Evolutionary conservation across 1,140 invertebrate species (phyloP).

Genomic region (Drosophila cardini): DNA sequence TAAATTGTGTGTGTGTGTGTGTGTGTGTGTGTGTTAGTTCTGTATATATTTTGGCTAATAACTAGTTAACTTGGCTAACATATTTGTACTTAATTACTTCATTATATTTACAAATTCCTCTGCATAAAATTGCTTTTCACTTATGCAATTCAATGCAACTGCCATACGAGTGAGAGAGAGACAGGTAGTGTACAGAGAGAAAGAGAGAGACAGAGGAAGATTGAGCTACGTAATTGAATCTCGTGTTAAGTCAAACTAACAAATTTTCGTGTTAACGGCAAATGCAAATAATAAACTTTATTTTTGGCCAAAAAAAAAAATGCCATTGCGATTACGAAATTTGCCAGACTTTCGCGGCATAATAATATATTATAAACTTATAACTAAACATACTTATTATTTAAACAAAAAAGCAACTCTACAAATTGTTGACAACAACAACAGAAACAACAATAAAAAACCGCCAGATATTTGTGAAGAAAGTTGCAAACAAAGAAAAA

Average conservation of each 20-base stretch:
- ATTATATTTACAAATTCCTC: constrained; percentile 48
- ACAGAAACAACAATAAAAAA: constrained; percentile 16
- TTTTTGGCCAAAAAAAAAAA: constrained; percentile 8
- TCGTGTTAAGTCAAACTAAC: constrained; percentile 39
- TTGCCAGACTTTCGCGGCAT: constrained; percentile 12
- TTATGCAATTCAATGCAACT: constrained; percentile 44
- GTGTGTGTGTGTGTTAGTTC: constrained; percentile 14
- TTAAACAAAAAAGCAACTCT: constrained; percentile 45
- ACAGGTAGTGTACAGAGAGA: background rate
- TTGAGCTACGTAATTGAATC: constrained; percentile 45
- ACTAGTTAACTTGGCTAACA: constrained; percentile 27
- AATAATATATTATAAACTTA: constrained; percentile 33
- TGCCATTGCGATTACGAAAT: constrained; percentile 36
- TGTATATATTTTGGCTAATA: constrained; percentile 14
- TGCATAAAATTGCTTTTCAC: constrained; percentile 41
- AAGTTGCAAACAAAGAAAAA: constrained; percentile 33
- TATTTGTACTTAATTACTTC: constrained; percentile 65
- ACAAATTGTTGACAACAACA: constrained; percentile 13
- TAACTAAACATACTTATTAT: constrained; percentile 36
- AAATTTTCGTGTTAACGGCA: constrained; percentile 56
- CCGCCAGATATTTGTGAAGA: constrained; percentile 39
- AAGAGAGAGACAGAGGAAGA: background rate
- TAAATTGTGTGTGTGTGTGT: constrained; percentile 44
- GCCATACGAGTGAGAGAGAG: background rate
- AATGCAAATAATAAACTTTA: constrained; percentile 53